Evolutionary conservation across 2,797 vertebrate species (phyloP).

Genomic region (Masticophis lateralis): DNA sequence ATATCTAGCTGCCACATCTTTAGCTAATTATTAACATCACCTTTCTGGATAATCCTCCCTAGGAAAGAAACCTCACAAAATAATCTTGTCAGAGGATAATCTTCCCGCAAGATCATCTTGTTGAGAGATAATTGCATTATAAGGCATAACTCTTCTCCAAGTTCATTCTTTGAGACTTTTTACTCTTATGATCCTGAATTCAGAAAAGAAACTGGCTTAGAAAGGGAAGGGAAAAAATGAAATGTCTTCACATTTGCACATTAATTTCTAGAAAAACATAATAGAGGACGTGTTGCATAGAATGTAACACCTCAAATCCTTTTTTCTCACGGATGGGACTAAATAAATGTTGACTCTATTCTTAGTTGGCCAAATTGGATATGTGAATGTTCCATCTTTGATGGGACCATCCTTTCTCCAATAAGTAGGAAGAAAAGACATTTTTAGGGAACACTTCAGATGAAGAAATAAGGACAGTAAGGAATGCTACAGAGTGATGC

Average conservation of each 20-base stretch:
- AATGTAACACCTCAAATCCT: background rate
- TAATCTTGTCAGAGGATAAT: conserved; percentile 61
- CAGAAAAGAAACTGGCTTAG: background rate
- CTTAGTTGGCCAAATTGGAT: background rate
- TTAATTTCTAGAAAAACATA: background rate
- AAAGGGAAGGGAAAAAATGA: background rate
- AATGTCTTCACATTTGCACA: background rate
- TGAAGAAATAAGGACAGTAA: background rate
- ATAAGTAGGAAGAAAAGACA: background rate
- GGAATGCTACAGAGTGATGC: background rate
- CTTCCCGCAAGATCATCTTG: conserved; percentile 43
- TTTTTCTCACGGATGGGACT: background rate
- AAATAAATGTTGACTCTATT: background rate
- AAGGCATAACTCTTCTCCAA: conserved; percentile 3
- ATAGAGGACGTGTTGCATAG: background rate
- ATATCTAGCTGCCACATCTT: conserved; percentile 34
- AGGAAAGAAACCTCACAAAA: conserved; percentile 39
- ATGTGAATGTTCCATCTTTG: background rate
- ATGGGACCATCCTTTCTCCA: background rate
- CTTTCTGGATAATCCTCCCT: conserved; percentile 38
- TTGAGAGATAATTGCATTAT: conserved; percentile 52
- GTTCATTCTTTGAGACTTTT: background rate
- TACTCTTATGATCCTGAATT: background rate
- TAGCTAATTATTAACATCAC: conserved; percentile 51
- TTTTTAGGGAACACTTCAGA: background rate